Conservation (phyloP, 2,888 invertebrate species). For the Dryadula phaetusa region DNA sequence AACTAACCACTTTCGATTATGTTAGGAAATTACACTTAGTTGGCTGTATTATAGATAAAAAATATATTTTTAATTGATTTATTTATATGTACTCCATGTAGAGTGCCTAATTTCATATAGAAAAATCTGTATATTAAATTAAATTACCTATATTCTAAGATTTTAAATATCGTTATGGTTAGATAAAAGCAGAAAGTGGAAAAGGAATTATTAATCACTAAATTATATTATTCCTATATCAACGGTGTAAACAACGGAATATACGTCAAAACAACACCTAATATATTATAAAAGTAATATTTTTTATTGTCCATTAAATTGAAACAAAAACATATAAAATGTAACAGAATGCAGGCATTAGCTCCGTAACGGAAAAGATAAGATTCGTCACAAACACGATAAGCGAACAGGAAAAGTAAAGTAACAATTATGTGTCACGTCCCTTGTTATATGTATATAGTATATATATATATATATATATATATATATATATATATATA, state of each 20-base stretch:
- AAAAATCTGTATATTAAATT: too few relatives aligned
- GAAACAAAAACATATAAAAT: constrained; percentile 19
- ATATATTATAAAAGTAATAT: neutral
- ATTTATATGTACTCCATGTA: too few relatives aligned
- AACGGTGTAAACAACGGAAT: too few relatives aligned
- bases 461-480: too few relatives aligned
- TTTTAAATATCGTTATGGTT: too few relatives aligned
- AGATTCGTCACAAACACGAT: constrained; percentile 42
- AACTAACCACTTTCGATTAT: constrained; percentile 76
- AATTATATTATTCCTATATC: too few relatives aligned
- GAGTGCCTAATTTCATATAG: too few relatives aligned
- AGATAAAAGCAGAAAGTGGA: too few relatives aligned
- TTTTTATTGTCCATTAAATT: neutral
- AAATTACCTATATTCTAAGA: too few relatives aligned
- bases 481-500: too few relatives aligned
- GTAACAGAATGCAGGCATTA: constrained; percentile 21
- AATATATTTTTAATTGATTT: too few relatives aligned
- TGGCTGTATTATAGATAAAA: neutral
- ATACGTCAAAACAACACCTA: neutral
- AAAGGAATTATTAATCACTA: too few relatives aligned
- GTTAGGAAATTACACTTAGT: constrained; percentile 25
- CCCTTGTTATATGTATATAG: constrained; percentile 33
- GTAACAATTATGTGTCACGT: constrained; percentile 44
- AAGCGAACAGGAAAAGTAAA: constrained; percentile 40
- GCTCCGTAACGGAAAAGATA: constrained; percentile 41